Conservation (phyloP, 2,113 vertebrate genomes). For the Raja brachyura region DNA sequence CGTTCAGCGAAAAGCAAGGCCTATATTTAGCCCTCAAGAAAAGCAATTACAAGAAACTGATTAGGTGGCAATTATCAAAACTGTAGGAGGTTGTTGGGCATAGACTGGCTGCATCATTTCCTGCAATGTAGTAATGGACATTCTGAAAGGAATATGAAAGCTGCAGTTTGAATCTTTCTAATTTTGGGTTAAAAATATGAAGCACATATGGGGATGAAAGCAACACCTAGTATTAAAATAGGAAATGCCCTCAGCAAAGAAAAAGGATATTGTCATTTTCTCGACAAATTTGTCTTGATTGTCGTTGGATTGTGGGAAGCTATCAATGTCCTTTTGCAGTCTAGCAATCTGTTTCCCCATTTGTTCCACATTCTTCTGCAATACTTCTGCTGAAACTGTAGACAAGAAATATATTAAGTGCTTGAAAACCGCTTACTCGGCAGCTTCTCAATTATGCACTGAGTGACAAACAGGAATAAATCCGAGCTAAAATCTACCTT, state of each 20-base stretch:
- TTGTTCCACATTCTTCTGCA: slow-evolving; percentile 72
- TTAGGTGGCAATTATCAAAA: no score
- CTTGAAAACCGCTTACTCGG: neutral
- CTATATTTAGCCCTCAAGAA: no score
- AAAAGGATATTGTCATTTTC: slow-evolving; percentile 75
- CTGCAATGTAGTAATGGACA: no score
- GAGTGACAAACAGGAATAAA: neutral
- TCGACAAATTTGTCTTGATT: slow-evolving; percentile 68
- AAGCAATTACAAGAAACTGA: no score
- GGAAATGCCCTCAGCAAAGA: neutral
- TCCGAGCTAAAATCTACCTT: neutral
- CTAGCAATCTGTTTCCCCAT: slow-evolving; percentile 69
- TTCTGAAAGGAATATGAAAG: neutral
- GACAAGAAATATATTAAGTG: neutral
- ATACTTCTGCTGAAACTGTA: slow-evolving; percentile 67
- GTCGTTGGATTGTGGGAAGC: slow-evolving; percentile 63
- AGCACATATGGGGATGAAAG: no score
- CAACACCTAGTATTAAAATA: neutral
- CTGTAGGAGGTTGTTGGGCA: no score
- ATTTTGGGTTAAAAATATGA: neutral
- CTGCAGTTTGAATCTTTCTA: neutral
- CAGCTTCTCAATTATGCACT: neutral
- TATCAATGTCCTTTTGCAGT: slow-evolving; percentile 63
- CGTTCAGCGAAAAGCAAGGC: no score
- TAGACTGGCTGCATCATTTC: no score